phyloP scores from a whole-genome alignment of 2,888 invertebrate genomes.

The Agrotis ipsilon region DNA sequence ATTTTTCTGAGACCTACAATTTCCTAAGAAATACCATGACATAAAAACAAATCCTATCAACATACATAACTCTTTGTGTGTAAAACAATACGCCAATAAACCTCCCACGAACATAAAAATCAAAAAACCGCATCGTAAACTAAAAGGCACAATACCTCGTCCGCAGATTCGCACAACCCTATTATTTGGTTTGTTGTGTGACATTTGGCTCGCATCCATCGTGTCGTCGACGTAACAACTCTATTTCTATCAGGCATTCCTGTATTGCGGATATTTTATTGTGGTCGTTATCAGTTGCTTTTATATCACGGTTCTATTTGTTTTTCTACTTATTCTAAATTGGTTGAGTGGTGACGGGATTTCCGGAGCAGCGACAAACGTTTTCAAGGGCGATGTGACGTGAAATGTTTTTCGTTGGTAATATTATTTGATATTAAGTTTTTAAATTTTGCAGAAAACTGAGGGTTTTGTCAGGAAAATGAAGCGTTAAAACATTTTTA shows the following conservation, averaged over 20 bases:
- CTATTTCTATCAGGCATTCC: constrained; percentile 67
- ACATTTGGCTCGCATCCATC: constrained; percentile 68
- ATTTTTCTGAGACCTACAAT: too few species aligned
- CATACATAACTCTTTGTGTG: not conserved
- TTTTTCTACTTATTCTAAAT: constrained; percentile 45
- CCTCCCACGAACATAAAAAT: constrained; percentile 1
- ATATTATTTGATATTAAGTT: not conserved
- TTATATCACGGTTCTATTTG: constrained; percentile 43
- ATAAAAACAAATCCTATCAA: too few species aligned
- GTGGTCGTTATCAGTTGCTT: constrained; percentile 49
- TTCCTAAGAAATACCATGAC: too few species aligned
- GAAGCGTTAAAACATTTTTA: too few species aligned
- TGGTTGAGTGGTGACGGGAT: constrained; percentile 11
- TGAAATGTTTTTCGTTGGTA: not conserved
- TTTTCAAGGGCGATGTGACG: not conserved
- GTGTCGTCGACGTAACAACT: constrained; percentile 50
- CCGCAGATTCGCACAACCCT: constrained; percentile 47
- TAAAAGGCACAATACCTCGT: not conserved
- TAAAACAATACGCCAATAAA: not conserved
- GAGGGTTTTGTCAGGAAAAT: too few species aligned
- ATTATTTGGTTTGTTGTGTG: constrained; percentile 46
- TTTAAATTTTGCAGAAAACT: too few species aligned
- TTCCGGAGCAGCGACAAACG: not conserved
- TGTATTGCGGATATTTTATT: constrained; percentile 57
- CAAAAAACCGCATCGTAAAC: not conserved